Evolutionary conservation across 1,140 invertebrate genomes (phyloP).

Genomic region (Aphis gossypii): DNA sequence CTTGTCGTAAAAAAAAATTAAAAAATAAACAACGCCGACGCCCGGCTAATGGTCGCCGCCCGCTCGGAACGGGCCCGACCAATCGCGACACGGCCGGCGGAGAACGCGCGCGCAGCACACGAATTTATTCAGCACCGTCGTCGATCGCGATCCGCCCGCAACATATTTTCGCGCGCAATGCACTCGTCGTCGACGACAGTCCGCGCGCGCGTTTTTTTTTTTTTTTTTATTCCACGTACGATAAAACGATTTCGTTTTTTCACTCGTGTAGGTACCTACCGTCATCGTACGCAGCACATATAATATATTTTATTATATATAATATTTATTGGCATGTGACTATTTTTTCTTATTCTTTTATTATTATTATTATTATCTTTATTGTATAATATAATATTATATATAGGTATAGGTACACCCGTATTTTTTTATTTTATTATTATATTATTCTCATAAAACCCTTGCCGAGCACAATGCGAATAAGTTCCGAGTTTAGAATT

Average conservation of each 20-base stretch:
- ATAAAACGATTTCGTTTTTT: background rate
- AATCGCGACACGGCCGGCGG: background rate
- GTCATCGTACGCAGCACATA: background rate
- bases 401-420: background rate
- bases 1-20: slow-evolving; percentile 16
- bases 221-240: background rate
- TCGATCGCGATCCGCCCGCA: background rate
- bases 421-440: background rate
- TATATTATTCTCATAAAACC: slow-evolving; percentile 14
- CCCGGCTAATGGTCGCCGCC: background rate
- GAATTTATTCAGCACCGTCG: background rate
- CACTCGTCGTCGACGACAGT: background rate
- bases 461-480: background rate
- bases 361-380: background rate
- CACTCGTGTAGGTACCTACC: too few relatives aligned
- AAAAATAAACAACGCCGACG: background rate
- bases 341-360: background rate
- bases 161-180: background rate
- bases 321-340: slow-evolving; percentile 35
- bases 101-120: slow-evolving; percentile 3
- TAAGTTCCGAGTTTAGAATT: slow-evolving; percentile 48
- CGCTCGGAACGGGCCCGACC: background rate
- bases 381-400: background rate
- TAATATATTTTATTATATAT: background rate
- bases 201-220: too few relatives aligned